phyloP scores from a whole-genome alignment of 2,888 invertebrate genomes.

The Boloria selene region DNA sequence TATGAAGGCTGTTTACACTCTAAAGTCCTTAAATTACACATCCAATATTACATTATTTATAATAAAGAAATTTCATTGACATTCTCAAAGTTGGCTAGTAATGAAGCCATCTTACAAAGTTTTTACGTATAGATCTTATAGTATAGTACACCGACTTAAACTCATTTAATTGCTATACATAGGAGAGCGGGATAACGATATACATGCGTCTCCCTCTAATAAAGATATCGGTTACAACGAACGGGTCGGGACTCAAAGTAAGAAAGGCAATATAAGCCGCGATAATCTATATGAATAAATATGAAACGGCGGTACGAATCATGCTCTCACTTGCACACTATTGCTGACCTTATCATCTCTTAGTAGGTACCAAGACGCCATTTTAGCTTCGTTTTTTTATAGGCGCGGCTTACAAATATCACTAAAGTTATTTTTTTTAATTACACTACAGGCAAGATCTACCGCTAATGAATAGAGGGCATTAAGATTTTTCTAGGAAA shows the following conservation, averaged over 20 bases:
- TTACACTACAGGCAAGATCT: constrained; percentile 55
- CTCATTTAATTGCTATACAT: not conserved
- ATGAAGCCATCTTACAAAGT: not conserved
- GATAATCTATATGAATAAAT: too few species aligned
- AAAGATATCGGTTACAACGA: not conserved
- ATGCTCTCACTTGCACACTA: too few species aligned
- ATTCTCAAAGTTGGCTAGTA: constrained; percentile 10
- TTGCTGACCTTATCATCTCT: too few species aligned
- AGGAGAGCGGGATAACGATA: not conserved
- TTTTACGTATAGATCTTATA: constrained; percentile 18
- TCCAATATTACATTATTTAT: not conserved
- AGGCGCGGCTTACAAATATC: not conserved
- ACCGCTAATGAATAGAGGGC: constrained; percentile 38
- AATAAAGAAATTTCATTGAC: constrained; percentile 1
- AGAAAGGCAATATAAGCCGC: not conserved
- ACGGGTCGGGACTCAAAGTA: not conserved
- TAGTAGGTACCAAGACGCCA: too few species aligned
- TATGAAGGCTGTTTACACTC: constrained; percentile 3
- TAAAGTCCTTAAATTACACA: constrained; percentile 10
- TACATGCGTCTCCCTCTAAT: not conserved
- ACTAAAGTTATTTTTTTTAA: constrained; percentile 46
- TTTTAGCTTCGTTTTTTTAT: too few species aligned
- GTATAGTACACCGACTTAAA: not conserved
- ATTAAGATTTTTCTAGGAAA: constrained; percentile 16
- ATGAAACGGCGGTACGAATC: too few species aligned